Evolutionary conservation across 2,888 invertebrate genomes (phyloP), one percentile per base, ranked within the genome.

Genomic region (Lithodes maja): DNA sequence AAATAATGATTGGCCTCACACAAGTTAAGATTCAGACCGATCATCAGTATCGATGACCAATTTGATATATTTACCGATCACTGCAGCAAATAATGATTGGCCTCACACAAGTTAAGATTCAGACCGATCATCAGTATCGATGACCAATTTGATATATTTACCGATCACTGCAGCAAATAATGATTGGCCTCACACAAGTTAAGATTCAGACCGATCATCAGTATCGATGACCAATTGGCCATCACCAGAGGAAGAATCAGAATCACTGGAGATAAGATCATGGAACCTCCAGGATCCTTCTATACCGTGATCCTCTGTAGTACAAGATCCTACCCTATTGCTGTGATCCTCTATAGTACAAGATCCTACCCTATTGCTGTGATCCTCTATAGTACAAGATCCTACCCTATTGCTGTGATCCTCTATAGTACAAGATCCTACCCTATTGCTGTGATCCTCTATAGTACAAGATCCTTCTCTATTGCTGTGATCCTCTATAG

Each of bases 261-360:
- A 79, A 12, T 86, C 86, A 61, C 86, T 86, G 17, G 86, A 86
- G n/a, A 86, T 54, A 2, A 86, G 75, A 75, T 86, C 86, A 52
- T 86, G 86, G 33, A 86, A 86, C 1, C 81, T 80, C 86, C 86
- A 86, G 15, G 81, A 80, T 1, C 33, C 50, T 5, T 17, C 15
- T 49, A 17, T 61, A 5, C 77, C 79, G 2, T 53, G 74, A 53
- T 54, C 74, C 71, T 74, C 15, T 1, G 33, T 49, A 12, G 9
- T 50, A 49, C 54, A 33, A n/a, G 61, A 12, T 5, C 15, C 5
- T n/a, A n/a, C 3, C n/a, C 71, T 71, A 12, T 12, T 17, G 17
- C 5, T 71, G 15, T 17, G 3, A 5, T 12, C 74, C 71, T 74
- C 15, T 1, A 5, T 49, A 12, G 9, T 50, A 49, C 54, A 33